A percentile compares a stretch with the other conserved stretches of the same genome.
Conservation (phyloP, 2,113 vertebrate species). For the Stigmatopora nigra region DNA sequence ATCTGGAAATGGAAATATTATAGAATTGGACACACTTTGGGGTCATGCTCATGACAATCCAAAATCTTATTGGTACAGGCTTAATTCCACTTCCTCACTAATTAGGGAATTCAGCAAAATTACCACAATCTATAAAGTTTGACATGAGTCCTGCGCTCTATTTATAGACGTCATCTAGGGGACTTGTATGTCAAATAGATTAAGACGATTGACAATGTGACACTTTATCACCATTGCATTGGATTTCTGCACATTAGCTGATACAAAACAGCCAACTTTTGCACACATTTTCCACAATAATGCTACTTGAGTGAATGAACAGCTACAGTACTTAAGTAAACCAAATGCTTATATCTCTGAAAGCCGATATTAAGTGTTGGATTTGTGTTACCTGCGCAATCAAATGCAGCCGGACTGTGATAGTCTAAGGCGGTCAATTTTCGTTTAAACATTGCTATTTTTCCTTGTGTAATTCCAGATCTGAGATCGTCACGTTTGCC, state of each 20-base stretch:
- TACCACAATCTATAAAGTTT: too few species aligned
- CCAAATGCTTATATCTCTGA: too few species aligned
- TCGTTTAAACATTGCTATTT: conserved; percentile 79
- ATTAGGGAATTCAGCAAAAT: too few species aligned
- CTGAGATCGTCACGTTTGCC: not conserved
- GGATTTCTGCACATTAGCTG: not conserved
- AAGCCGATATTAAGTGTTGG: too few species aligned
- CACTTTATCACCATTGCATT: not conserved
- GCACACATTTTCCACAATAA: not conserved
- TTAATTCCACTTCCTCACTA: too few species aligned
- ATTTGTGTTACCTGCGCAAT: conserved; percentile 76
- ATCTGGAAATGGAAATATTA: conserved; percentile 64
- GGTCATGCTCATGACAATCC: not conserved
- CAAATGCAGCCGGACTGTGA: conserved; percentile 82
- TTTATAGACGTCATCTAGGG: too few species aligned
- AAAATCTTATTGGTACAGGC: too few species aligned
- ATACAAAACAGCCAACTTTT: not conserved
- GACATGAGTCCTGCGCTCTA: too few species aligned
- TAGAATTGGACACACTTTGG: not conserved
- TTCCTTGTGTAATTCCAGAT: not conserved
- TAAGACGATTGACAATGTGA: too few species aligned
- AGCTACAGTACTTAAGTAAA: too few species aligned
- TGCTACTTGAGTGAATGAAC: not conserved
- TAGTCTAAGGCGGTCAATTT: conserved; percentile 89
- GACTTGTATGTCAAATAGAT: too few species aligned